phyloP scores from a whole-genome alignment of 2,113 vertebrate genomes.

The Paramormyrops kingsleyae region DNA sequence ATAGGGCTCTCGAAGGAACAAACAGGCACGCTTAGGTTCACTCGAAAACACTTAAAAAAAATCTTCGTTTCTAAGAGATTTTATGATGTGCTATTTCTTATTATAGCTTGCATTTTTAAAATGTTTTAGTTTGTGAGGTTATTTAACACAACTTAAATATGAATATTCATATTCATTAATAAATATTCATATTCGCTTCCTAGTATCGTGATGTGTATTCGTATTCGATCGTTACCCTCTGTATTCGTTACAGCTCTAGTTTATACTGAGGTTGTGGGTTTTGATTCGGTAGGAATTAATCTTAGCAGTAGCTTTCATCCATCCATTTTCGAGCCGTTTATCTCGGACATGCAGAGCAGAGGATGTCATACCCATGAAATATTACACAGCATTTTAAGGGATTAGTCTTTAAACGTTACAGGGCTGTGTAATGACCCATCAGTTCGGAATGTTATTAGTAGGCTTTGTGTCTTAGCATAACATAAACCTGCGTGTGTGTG shows the following conservation, averaged over 20 bases:
- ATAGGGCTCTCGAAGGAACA: no score
- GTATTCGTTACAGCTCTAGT: neutral
- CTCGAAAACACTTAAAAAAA: no score
- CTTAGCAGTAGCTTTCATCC: neutral
- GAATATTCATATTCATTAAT: no score
- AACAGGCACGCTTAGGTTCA: no score
- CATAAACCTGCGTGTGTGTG: neutral
- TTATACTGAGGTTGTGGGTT: neutral
- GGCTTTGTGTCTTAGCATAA: neutral
- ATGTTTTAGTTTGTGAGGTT: no score
- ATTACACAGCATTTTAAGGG: neutral
- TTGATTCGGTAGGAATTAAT: neutral
- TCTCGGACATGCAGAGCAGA: neutral
- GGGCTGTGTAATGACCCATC: neutral
- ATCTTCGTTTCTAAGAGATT: no score
- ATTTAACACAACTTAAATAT: no score
- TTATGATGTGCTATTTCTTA: no score
- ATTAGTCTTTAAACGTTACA: neutral
- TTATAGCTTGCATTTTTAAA: no score
- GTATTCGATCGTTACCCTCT: no score
- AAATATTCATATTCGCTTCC: no score
- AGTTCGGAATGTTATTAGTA: neutral
- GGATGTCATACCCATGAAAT: neutral
- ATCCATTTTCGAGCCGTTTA: neutral
- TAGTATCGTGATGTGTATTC: no score